Conservation (phyloP, 2,797 vertebrate species). For the Pseudochaenichthys georgianus region DNA sequence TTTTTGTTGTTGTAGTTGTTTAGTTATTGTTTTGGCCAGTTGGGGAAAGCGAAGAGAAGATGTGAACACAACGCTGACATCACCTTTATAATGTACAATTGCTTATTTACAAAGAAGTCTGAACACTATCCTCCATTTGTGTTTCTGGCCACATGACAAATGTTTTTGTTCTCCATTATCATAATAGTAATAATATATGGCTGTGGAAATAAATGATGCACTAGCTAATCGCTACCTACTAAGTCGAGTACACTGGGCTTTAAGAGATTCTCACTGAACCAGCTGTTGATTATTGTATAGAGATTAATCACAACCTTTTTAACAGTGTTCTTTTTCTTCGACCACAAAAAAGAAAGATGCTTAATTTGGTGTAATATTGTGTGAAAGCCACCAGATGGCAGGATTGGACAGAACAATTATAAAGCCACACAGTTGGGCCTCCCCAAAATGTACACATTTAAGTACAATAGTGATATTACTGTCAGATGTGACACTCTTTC, state of each 20-base stretch:
- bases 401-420: constrained; percentile 10
- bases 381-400: constrained; percentile 58
- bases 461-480: neutral
- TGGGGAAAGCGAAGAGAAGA: neutral
- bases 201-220: neutral
- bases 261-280: neutral
- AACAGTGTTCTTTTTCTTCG: neutral
- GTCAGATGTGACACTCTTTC: constrained; percentile 6
- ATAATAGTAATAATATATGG: no score
- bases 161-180: neutral
- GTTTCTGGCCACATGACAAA: no score
- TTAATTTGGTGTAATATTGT: constrained; percentile 6
- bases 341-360: neutral
- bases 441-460: neutral
- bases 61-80: neutral
- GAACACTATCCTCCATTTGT: neutral
- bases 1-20: neutral
- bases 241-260: neutral
- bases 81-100: neutral
- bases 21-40: neutral
- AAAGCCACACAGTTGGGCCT: neutral
- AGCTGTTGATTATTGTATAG: neutral
- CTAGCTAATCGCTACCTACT: neutral
- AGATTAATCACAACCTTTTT: neutral
- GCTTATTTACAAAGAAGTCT: neutral